These are phyloP conservation scores for Gephyroberyx darwinii DNA, from an alignment of 2,797 vertebrate genomes.

Conservation along the genomic window DNA sequence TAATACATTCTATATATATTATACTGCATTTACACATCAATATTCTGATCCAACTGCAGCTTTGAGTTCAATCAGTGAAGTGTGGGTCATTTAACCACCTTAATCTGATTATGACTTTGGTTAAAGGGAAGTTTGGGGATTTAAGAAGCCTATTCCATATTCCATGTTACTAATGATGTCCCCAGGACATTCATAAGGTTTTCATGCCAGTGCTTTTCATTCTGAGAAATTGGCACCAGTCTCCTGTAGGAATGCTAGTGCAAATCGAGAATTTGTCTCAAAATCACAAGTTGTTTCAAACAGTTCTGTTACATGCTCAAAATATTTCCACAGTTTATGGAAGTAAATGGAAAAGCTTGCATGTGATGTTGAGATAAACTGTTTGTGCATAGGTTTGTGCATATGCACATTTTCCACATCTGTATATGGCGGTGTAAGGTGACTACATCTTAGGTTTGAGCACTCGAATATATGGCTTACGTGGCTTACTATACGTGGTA, in stretches of 20 bases:
- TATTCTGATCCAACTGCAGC: background rate
- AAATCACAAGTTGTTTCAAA: background rate
- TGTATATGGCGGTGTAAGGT: background rate
- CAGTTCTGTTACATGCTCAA: background rate
- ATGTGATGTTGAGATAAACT: background rate
- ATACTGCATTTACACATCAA: background rate
- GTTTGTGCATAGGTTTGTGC: background rate
- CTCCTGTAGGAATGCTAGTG: background rate
- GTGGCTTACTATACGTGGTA: no score
- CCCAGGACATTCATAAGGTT: background rate
- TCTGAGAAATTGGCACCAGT: background rate
- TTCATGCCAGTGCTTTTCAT: background rate
- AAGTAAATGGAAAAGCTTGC: background rate
- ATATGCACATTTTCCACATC: background rate
- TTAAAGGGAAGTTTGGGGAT: background rate
- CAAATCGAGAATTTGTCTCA: background rate
- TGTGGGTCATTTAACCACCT: background rate
- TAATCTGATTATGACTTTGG: background rate
- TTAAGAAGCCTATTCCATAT: background rate
- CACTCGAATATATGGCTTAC: background rate
- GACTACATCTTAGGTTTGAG: background rate
- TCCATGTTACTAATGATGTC: background rate
- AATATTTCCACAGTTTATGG: background rate
- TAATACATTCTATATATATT: background rate
- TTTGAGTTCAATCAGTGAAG: background rate